Conservation (phyloP, 2,888 invertebrate species). For the Apamea epomidion region DNA sequence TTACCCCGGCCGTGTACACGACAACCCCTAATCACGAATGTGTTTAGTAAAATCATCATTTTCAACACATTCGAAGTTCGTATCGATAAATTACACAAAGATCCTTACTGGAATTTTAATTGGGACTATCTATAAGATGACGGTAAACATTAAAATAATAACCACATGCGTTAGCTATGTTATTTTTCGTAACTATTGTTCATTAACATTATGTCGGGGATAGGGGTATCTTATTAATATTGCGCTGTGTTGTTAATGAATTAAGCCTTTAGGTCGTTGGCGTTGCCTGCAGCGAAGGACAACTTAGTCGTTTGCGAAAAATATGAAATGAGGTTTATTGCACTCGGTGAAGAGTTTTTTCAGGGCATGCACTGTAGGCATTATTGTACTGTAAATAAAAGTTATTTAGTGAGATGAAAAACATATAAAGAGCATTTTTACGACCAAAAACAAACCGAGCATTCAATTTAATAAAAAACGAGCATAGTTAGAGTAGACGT, state of each 20-base stretch:
- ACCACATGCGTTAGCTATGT: conserved; percentile 1
- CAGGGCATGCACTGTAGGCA: too few relatives aligned
- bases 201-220: conserved; percentile 18
- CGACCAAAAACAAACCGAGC: background rate
- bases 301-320: conserved; percentile 39
- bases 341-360: conserved; percentile 12
- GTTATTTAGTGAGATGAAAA: background rate
- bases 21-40: conserved; percentile 78
- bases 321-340: conserved; percentile 39
- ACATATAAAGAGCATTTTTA: background rate
- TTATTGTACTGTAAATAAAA: background rate
- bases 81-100: conserved; percentile 38
- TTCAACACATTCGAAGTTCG: conserved; percentile 63
- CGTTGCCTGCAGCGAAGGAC: conserved; percentile 57
- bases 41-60: conserved; percentile 77
- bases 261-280: conserved; percentile 63
- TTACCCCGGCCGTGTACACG: conserved; percentile 74
- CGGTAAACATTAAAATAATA: conserved; percentile 18
- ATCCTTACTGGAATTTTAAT: conserved; percentile 25
- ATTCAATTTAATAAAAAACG: background rate
- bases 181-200: conserved; percentile 25
- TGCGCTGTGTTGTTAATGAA: conserved; percentile 64
- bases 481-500: background rate
- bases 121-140: conserved; percentile 4
- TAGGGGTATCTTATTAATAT: conserved; percentile 56